These are phyloP conservation scores for Coregonus suidteri DNA, from an alignment of 2,797 vertebrate genomes.

Conservation along the genomic window DNA sequence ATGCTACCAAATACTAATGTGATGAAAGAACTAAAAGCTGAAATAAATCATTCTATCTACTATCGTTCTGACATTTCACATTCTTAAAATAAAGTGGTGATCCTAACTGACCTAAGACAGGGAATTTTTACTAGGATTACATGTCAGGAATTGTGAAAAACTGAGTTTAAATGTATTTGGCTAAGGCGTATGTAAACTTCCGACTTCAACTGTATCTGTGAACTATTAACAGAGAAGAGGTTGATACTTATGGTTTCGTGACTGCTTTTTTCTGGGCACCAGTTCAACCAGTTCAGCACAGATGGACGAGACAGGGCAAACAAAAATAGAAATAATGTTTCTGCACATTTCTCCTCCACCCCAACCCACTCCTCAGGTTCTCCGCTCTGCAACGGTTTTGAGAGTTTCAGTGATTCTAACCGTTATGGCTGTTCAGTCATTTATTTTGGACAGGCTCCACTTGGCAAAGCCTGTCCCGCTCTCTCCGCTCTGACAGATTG, in stretches of 20 bases:
- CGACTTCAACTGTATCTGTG: background rate
- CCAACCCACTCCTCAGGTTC: background rate
- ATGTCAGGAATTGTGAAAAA: too few relatives aligned
- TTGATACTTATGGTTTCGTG: background rate
- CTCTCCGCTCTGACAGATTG: background rate
- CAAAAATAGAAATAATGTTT: background rate
- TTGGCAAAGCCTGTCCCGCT: background rate
- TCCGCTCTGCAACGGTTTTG: background rate
- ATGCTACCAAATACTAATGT: too few relatives aligned
- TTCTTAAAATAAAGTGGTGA: too few relatives aligned
- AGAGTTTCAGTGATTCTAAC: background rate
- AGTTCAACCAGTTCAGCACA: background rate
- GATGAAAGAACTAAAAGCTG: too few relatives aligned
- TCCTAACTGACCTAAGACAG: too few relatives aligned
- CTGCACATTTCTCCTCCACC: background rate
- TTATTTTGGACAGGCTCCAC: background rate
- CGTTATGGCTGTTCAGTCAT: background rate
- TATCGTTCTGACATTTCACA: too few relatives aligned
- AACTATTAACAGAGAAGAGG: background rate
- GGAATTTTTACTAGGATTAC: too few relatives aligned
- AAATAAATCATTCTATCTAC: too few relatives aligned
- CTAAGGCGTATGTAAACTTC: too few relatives aligned
- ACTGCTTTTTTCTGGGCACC: background rate
- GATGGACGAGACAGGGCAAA: background rate
- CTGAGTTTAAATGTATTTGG: too few relatives aligned